These are phyloP conservation scores for Epicauta chinensis DNA, from an alignment of 1,140 invertebrate genomes.

Conservation along the genomic window DNA sequence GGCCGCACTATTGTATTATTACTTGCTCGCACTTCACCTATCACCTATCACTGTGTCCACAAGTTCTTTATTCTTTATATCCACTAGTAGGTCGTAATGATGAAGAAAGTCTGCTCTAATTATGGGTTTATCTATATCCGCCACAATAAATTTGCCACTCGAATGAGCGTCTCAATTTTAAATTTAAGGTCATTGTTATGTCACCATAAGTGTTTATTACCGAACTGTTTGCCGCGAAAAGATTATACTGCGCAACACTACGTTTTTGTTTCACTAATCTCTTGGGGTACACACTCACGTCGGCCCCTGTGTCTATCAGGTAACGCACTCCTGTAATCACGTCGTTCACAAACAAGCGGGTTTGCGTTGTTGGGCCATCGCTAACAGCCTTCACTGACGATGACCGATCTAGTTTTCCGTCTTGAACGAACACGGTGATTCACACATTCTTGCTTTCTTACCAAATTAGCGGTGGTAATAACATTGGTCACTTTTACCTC, in stretches of 20 bases:
- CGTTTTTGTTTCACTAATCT: background rate
- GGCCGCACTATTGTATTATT: slow-evolving; percentile 1
- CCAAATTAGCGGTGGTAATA: background rate
- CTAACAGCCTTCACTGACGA: background rate
- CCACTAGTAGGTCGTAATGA: background rate
- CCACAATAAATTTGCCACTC: slow-evolving; percentile 43
- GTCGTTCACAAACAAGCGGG: slow-evolving; percentile 5
- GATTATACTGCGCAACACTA: slow-evolving; percentile 10
- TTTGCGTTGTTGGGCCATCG: background rate
- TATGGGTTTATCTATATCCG: slow-evolving; percentile 39
- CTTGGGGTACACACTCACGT: slow-evolving; percentile 15
- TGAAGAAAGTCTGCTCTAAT: slow-evolving; percentile 40
- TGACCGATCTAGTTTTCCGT: slow-evolving; percentile 1
- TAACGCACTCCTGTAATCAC: slow-evolving; percentile 12
- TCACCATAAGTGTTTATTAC: slow-evolving; percentile 34
- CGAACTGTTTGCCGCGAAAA: slow-evolving; percentile 24
- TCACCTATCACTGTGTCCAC: slow-evolving; percentile 4
- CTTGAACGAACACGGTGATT: background rate
- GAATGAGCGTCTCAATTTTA: slow-evolving; percentile 37
- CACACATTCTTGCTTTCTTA: background rate
- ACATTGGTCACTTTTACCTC: background rate
- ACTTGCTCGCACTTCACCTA: background rate
- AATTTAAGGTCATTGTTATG: slow-evolving; percentile 27
- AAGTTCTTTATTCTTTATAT: background rate
- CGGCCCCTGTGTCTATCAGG: slow-evolving; percentile 32